A percentile compares a stretch with the other conserved stretches of the same genome.
phyloP scores from a whole-genome alignment of 2,797 vertebrate species.

The Artibeus jamaicensis region DNA sequence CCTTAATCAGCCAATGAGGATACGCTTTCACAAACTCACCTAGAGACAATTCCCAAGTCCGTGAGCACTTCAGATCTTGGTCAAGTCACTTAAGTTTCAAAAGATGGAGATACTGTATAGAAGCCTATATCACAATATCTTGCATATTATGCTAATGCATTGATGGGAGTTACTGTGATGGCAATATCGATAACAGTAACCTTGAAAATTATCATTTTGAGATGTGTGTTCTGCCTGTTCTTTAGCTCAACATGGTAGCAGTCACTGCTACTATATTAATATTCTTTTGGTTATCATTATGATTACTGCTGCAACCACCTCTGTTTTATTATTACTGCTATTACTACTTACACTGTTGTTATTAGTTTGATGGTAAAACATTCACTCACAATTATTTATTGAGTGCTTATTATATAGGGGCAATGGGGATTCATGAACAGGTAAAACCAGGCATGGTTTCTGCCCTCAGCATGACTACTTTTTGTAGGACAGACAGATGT shows the following conservation, averaged over 20 bases:
- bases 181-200: no score
- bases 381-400: neutral
- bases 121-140: neutral
- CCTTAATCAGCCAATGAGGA: neutral
- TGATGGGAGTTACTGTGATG: neutral
- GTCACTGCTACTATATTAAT: no score
- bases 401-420: neutral
- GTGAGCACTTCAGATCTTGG: neutral
- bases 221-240: neutral
- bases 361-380: neutral
- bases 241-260: neutral
- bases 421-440: neutral
- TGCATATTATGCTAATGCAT: neutral
- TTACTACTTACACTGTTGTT: neutral
- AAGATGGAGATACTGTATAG: neutral
- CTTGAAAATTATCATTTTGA: neutral
- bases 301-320: fast-evolving
- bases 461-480: neutral
- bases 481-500: neutral
- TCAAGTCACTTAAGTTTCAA: neutral
- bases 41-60: neutral
- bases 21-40: neutral
- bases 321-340: neutral
- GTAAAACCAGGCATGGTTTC: neutral
- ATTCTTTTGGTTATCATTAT: neutral